A percentile compares a stretch with the other conserved stretches of the same genome.
These are phyloP conservation scores for Cnemophilus loriae DNA, from an alignment of 2,113 vertebrate species.

Conservation along the genomic window DNA sequence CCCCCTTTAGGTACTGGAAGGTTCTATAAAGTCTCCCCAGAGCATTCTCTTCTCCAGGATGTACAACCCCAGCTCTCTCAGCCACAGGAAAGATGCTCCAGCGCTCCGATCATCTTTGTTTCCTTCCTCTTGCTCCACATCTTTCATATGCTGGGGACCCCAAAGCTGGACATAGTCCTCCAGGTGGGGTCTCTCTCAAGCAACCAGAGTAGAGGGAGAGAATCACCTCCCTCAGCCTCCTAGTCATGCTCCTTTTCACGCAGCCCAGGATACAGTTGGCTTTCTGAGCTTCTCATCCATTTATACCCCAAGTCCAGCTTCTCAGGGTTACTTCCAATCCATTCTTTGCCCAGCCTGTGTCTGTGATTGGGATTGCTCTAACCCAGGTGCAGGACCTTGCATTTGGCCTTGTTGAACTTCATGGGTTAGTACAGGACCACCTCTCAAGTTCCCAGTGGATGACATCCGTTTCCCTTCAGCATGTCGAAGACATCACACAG, in stretches of 20 bases:
- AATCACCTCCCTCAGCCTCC: neutral
- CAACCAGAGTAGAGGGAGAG: neutral
- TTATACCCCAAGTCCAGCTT: neutral
- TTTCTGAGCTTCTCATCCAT: neutral
- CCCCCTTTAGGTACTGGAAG: neutral
- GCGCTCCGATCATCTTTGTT: neutral
- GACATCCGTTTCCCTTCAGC: neutral
- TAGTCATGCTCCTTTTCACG: neutral
- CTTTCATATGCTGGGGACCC: neutral
- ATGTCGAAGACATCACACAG: neutral
- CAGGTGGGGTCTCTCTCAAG: fast-evolving
- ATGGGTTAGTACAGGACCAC: neutral
- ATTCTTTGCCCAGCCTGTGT: neutral
- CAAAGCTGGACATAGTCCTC: neutral
- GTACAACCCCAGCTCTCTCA: neutral
- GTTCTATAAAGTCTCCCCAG: neutral
- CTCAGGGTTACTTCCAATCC: neutral
- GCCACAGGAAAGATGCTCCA: neutral
- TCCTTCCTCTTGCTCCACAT: neutral
- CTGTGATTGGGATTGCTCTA: neutral
- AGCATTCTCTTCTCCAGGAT: neutral
- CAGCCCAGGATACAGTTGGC: neutral
- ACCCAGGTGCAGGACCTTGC: no score
- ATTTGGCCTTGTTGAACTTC: neutral
- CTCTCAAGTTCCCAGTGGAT: neutral